Percentiles rank a stretch among this genome's conserved stretches.
Conservation (phyloP, 2,888 invertebrate species). For the Nysson spinosus region DNA sequence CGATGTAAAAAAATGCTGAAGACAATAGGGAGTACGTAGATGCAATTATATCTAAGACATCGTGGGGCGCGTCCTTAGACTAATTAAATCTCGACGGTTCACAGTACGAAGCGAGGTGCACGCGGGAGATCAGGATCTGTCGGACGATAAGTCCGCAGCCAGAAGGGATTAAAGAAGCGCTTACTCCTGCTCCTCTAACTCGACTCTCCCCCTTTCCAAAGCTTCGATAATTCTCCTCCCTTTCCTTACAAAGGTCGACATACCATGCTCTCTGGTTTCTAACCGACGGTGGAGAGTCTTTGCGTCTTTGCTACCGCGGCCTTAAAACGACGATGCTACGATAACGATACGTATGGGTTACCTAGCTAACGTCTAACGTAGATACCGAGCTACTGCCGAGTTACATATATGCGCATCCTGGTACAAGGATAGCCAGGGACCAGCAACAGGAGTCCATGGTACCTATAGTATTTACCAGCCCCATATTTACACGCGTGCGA, state of each 20-base stretch:
- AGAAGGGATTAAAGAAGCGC: constrained; percentile 42
- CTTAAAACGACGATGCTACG: constrained; percentile 54
- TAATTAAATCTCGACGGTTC: constrained; percentile 58
- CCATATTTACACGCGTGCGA: constrained; percentile 58
- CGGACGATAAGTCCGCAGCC: constrained; percentile 54
- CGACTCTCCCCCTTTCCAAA: constrained; percentile 27
- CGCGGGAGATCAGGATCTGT: constrained; percentile 63
- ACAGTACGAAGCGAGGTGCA: constrained; percentile 38
- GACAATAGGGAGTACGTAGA: neutral
- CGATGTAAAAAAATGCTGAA: neutral
- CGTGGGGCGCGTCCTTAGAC: constrained; percentile 44
- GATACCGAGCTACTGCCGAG: neutral
- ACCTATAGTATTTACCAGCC: constrained; percentile 61
- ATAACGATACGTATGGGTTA: constrained; percentile 57
- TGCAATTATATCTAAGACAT: constrained; percentile 19
- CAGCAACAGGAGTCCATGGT: constrained; percentile 15
- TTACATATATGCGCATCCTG: constrained; percentile 39
- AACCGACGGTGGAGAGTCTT: constrained; percentile 1
- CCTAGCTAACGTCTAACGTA: constrained; percentile 38
- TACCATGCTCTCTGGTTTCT: neutral
- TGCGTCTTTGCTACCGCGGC: constrained; percentile 28
- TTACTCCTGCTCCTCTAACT: neutral
- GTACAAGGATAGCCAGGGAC: constrained; percentile 21
- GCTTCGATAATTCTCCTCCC: constrained; percentile 24
- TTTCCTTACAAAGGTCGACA: constrained; percentile 1